Evolutionary conservation across 2,888 invertebrate species (phyloP), one percentile per base, ranked within the genome.

Genomic region (Apamea monoglypha): DNA sequence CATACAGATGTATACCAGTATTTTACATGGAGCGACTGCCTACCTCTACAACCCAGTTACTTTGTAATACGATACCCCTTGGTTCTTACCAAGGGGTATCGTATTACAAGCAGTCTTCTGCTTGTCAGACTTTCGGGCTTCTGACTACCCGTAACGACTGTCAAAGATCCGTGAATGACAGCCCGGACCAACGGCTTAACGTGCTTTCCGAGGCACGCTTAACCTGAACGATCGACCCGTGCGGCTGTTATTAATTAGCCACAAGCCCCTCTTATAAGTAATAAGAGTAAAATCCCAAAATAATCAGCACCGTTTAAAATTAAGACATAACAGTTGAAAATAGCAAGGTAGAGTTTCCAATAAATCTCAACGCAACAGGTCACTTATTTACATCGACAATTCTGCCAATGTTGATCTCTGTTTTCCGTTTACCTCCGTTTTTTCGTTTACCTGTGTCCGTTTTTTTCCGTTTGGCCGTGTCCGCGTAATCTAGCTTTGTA

Each of bases 301-400:
- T 29, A 21, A 56, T 40, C 1, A 32, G 1, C 59, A 50, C 40
- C 29, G 40, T 53, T 56, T 25, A 25, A 61, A 40, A 75, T n/a
- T 18, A 59, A 75, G 25, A 47, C 14, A n/a, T 16, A 16, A 56
- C 32, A 29, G 47, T 32, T 64, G 12, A 50, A 67, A 72, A 75
- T 72, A 74, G 64, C 32, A 68, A 77, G n/a, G n/a, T 40, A 18
- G 25, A 25, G 36, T 25, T 53, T 21, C 40, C 73, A 70, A 64
- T 77, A 77, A 70, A 64, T 78, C 50, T 56, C 67, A 75, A 67
- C 32, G 74, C 84, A 76, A 80, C 74, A 76, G 74, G 84, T 80
- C 68, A 72, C n/a, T 74, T 87, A 80, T 84, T 77, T 72, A 83
- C 84, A 83, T 73, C 32, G 69, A 83, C 66, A 61, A 72, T 74